Evolutionary conservation across 2,797 vertebrate genomes (phyloP), one percentile per base, ranked within the genome.

Genomic region (Pangasius sanitwongsei): DNA sequence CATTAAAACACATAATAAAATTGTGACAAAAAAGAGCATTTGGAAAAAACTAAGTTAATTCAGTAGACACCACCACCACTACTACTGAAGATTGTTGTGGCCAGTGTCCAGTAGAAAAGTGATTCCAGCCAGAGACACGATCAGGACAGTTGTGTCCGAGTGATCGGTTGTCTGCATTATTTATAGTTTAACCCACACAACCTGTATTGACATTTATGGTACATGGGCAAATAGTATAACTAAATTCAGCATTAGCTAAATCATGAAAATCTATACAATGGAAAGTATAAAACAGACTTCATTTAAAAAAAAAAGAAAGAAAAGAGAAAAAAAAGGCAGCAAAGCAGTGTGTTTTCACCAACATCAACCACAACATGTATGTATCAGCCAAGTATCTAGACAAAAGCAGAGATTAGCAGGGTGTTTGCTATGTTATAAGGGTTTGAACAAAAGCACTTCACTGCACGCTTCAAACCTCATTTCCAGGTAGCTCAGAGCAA

Each of bases 381-480:
- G 11, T 3, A 15, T 41, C 11, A 63, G 80, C 6, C 3, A 41
- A 11, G 4, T 25, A 25, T 37, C 57, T 6, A 6, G 7, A 67
- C 44, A 48, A 65, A 83, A 4, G 37, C 23, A 65, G 37, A 44
- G 13, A 44, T 83, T 44, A n/a, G 59, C 8, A 9, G 9, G 1
- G 9, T 41, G 48, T 25, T 25, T 41, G 4, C 31, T 23, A 44
- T 44, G 15, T 37, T 63, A 37, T 44, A 44, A 63, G 23, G 18
- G 7, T 6, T 44, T 83, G 41, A 83, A 67, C 82, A 65, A 83
- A 83, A 83, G 28, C 41, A 69, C 16, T 63, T 63, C 5, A 81
- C 23, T 13, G 4, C 31, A 59, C 11, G 18, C n/a, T n/a, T 83
- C 44, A 70, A 28, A 70, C 48, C 48, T 53, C 9, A 69, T 55